Base-by-base conservation (phyloP, 1,140 invertebrate species). In the Formica exsecta region DNA sequence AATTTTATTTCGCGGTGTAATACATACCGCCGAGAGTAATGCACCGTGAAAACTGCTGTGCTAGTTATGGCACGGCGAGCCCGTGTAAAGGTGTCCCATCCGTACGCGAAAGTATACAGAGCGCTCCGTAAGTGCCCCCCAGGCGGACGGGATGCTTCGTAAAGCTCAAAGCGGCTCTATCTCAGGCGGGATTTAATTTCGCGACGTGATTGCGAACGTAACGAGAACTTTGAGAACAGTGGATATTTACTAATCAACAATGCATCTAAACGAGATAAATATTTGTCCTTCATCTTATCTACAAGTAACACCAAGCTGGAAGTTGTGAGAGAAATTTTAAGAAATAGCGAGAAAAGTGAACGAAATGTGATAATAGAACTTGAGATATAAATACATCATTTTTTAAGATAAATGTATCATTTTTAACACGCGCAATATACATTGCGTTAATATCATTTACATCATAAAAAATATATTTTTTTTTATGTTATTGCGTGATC, bases 141-240 rank as follows among this genome's bases (percentile, higher is more conserved):
- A 57, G 65, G 66, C 79, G 66, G 25, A 61, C 22, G 16, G 25
- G 29, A 16, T 16, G 70, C 22, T 38, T 61, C 44, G 16, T 71
- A 13, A 64, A 62, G 79, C 54, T 83, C 79, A 83, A 83, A 83
- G 79, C 68, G 29, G 38, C 38, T 62, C 68, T 25, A 61, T 73
- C 68, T 59, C 79, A 32, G 38, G 16, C 36, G 13, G n/a, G 41
- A 83, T 83, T 83, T 83, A 83, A 83, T 83, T 83, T 11, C 54
- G 68, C 68, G 68, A 61, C 79, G 29, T 74, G 54, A 83, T 83
- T 83, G 68, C 68, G 57, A 29, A 61, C 54, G 13, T 83, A 73
- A 83, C 68, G 38, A 74, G 68, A 61, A 19, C 79, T 74, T 83
- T 83, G 79, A 83, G 22, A 83, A 83, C 73, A 73, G 61, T 83